Conservation (phyloP, 2,888 invertebrate species). For the Eupithecia inturbata region DNA sequence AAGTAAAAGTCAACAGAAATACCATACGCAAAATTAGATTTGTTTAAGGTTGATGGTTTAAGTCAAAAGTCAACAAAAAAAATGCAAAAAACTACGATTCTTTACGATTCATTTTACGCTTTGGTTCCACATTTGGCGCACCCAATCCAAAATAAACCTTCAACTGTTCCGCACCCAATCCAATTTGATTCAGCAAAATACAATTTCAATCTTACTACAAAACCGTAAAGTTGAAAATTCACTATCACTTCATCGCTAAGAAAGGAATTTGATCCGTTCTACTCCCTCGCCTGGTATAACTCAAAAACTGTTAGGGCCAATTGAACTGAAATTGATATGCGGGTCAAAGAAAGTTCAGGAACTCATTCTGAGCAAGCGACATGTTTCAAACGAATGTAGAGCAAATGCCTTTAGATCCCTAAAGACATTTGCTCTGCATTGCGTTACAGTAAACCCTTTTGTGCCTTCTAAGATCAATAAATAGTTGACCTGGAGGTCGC, state of each 20-base stretch:
- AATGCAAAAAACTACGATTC: not conserved
- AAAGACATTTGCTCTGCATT: conserved; percentile 32
- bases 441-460: conserved; percentile 33
- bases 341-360: conserved; percentile 38
- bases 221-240: conserved; percentile 16
- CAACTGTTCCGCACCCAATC: conserved; percentile 13
- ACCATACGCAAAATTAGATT: not conserved
- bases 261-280: conserved; percentile 21
- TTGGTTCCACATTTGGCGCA: conserved; percentile 17
- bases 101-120: conserved; percentile 9
- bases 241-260: conserved; percentile 6
- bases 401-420: too few species aligned
- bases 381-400: conserved; percentile 35
- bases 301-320: conserved; percentile 39
- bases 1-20: not conserved
- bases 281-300: conserved; percentile 35
- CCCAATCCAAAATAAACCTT: conserved; percentile 27
- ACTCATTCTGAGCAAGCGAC: conserved; percentile 36
- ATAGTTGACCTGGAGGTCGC: conserved; percentile 21
- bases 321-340: conserved; percentile 39
- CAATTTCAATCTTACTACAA: conserved; percentile 22
- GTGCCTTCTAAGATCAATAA: conserved; percentile 32
- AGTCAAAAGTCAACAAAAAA: not conserved
- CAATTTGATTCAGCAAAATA: conserved; percentile 12
- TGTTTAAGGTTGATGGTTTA: not conserved